Percentiles rank a stretch among this genome's conserved stretches.
Conservation (phyloP, 30 jellyfish, hydroid and myxozoan genomes). For the Aurelia aurita region DNA sequence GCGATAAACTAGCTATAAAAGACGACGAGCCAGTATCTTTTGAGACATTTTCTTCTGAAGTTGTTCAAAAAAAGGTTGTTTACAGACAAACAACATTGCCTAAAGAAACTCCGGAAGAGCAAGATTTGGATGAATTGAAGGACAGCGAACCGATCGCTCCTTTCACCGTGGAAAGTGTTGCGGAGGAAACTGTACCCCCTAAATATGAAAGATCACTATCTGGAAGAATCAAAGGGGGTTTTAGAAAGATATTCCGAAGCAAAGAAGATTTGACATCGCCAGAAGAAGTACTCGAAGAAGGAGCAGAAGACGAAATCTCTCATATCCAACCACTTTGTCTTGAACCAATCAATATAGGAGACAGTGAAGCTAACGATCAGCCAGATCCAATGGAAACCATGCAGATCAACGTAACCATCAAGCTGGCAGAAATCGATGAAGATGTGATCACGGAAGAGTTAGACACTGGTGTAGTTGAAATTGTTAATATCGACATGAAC, state of each 20-base stretch:
- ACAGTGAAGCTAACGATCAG: too few species aligned
- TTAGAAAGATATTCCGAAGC: not conserved
- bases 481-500: too few species aligned
- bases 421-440: too few species aligned
- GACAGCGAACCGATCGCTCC: not conserved
- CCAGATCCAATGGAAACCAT: too few species aligned
- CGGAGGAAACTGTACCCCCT: not conserved
- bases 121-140: not conserved
- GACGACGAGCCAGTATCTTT: not conserved
- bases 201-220: not conserved
- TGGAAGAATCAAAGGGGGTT: not conserved
- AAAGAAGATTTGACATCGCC: not conserved
- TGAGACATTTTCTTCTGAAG: not conserved
- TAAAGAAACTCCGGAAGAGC: not conserved
- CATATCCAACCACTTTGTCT: too few species aligned
- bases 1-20: not conserved
- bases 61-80: not conserved
- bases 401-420: too few species aligned
- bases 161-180: not conserved
- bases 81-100: constrained; percentile 9
- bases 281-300: not conserved
- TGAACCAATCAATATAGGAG: too few species aligned
- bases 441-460: too few species aligned
- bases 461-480: too few species aligned
- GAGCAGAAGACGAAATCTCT: not conserved